Base-by-base conservation (phyloP, 2,113 vertebrate genomes). In the Microcebus griseorufus region DNA sequence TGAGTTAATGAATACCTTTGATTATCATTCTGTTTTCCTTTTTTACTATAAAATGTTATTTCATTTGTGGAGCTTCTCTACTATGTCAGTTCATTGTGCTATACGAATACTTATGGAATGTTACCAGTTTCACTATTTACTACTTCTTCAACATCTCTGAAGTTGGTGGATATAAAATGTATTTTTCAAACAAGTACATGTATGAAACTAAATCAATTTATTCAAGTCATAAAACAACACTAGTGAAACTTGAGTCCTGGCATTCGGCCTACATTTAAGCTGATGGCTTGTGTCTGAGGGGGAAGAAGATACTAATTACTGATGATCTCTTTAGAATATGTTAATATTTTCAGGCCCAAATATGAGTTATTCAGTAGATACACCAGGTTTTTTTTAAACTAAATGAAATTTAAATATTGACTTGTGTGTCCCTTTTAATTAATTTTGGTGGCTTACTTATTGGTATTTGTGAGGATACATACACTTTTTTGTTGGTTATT, bases 121-220 rank as follows among this genome's bases (percentile, higher is more conserved):
- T 79, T 83, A 29, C 34, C 67, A 91, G 62, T 65, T 75, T 85
- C 48, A 22, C 34, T 60, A 0, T 22, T 84, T 48, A n/a, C 22
- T 82, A 17, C 32, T 32, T 94, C 17, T n/a, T 94, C 17, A 62
- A 2, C 73, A 83, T 85, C 78, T 76, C 51, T 42, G 75, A 78
- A 70, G 51, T 75, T 84, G 62, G 42, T 69, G 65, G 51, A 72
- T 53, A 65, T 17, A 60, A 87, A 86, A 88, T 83, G 45, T 70
- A 1, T 67, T 85, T 96, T 78, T 93, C 87, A 83, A 95, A 91
- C 79, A 95, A 81, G 96, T 93, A 23, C 75, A n/a, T 13, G 29
- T 93, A 76, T 62, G 94, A 93, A 94, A 70, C 93, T 64, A 27
- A 79, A 92, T 80, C 92, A 76, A 80, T 86, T 86, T 93, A 64